phyloP scores from a whole-genome alignment of 2,113 vertebrate genomes.

The Alaudala cheleensis region DNA sequence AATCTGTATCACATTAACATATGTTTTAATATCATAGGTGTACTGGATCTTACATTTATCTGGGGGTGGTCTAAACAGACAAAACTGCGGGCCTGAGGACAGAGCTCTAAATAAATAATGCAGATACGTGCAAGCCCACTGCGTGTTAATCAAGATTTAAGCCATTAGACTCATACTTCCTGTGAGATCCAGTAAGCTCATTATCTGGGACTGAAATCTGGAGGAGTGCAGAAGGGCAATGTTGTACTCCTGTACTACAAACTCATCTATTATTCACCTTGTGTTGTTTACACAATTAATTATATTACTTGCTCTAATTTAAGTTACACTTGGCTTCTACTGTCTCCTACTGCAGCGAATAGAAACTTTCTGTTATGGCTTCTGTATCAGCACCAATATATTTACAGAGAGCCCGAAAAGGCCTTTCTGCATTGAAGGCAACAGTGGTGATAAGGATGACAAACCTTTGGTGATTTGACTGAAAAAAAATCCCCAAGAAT shows the following conservation, averaged over 20 bases:
- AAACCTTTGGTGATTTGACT: neutral
- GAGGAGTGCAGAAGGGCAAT: neutral
- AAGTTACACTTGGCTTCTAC: neutral
- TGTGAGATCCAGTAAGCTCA: neutral
- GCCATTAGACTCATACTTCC: neutral
- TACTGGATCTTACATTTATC: neutral
- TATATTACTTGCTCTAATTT: neutral
- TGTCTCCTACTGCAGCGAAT: neutral
- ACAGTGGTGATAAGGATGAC: neutral
- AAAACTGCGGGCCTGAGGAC: neutral
- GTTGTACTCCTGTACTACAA: neutral
- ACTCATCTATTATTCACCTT: neutral
- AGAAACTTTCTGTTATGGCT: neutral
- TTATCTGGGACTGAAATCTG: neutral
- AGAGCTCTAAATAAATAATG: neutral
- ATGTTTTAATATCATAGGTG: neutral
- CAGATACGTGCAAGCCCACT: neutral
- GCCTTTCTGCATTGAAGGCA: neutral
- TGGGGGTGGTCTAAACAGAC: neutral
- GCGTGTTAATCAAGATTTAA: neutral
- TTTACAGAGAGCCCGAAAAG: neutral
- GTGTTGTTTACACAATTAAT: neutral
- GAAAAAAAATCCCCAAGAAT: neutral
- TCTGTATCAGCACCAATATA: neutral
- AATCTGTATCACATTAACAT: fast-evolving